Conservation (phyloP, 2,797 vertebrate genomes). For the Tolypeutes matacus region DNA sequence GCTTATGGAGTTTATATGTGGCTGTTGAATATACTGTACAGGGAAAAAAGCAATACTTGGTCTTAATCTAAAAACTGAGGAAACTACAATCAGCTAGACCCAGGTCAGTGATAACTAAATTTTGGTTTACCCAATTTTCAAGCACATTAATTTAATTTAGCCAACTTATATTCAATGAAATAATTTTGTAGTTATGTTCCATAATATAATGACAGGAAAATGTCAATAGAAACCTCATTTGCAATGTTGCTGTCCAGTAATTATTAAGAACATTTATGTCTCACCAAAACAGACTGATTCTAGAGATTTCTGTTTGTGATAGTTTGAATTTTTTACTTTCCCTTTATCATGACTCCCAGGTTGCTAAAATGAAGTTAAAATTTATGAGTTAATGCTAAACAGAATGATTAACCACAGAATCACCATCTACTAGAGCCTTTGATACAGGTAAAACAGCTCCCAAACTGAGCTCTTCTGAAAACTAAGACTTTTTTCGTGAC, state of each 20-base stretch:
- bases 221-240: background rate
- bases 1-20: background rate
- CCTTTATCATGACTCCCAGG: background rate
- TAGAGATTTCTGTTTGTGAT: background rate
- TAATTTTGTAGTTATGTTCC: background rate
- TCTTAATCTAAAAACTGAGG: background rate
- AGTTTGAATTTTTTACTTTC: background rate
- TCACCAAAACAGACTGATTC: background rate
- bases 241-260: background rate
- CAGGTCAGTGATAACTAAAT: background rate
- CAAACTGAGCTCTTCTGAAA: background rate
- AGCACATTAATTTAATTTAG: background rate
- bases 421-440: background rate
- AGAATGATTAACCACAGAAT: background rate
- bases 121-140: background rate
- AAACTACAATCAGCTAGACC: background rate
- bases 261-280: background rate
- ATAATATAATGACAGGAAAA: background rate
- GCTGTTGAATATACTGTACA: fast-evolving
- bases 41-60: background rate
- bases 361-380: background rate
- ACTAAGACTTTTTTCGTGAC: background rate
- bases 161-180: background rate
- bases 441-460: background rate
- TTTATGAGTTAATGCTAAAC: background rate